Percentiles rank a stretch among this genome's conserved stretches.
Conservation (phyloP, 1,140 invertebrate genomes). For the Palaemon carinicauda region DNA sequence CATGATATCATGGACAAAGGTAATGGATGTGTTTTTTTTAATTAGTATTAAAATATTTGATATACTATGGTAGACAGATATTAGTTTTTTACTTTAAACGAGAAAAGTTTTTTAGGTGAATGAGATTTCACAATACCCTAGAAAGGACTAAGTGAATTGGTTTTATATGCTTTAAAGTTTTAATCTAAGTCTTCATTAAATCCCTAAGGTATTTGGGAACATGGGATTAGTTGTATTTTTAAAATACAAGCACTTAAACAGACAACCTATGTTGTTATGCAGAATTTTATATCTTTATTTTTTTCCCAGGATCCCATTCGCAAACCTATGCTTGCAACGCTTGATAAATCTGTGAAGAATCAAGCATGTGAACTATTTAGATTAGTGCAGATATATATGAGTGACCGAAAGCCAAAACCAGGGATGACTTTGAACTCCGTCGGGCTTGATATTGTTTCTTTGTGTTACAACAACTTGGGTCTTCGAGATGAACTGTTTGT, state of each 20-base stretch:
- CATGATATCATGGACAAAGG: constrained; percentile 92
- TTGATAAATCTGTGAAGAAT: constrained; percentile 87
- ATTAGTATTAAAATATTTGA: no score
- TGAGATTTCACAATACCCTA: no score
- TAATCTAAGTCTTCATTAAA: background rate
- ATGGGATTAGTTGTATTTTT: no score
- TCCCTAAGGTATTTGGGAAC: no score
- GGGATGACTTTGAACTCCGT: constrained; percentile 86
- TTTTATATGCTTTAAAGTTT: background rate
- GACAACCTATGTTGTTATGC: background rate
- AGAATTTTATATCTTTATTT: background rate
- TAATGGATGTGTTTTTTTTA: constrained; percentile 61
- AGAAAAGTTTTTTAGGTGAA: no score
- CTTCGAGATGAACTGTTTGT: constrained; percentile 93
- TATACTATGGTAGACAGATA: no score
- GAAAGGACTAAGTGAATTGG: no score
- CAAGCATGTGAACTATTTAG: constrained; percentile 93
- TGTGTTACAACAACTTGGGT: constrained; percentile 80
- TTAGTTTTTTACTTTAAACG: no score
- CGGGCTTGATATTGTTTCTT: constrained; percentile 87
- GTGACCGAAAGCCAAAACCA: constrained; percentile 88
- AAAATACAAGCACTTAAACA: no score
- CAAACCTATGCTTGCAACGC: constrained; percentile 90
- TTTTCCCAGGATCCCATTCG: constrained; percentile 69
- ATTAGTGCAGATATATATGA: constrained; percentile 97